Evolutionary conservation across 2,888 invertebrate species (phyloP).

Genomic region (Limnephilus lunatus): DNA sequence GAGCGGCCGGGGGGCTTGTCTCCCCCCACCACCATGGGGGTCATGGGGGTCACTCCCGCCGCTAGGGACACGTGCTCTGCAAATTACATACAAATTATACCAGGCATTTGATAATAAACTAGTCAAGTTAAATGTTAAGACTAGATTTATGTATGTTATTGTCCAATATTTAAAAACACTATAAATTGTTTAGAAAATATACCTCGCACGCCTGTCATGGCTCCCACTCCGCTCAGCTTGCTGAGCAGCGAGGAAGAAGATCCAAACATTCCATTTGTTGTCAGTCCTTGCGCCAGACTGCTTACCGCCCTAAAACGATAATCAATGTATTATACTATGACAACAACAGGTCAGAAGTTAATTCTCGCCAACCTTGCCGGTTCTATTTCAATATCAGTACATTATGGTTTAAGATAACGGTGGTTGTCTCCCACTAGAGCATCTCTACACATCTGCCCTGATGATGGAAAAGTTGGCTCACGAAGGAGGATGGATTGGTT

Average conservation of each 20-base stretch:
- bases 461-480: neutral
- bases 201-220: constrained; percentile 73
- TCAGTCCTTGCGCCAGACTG: constrained; percentile 78
- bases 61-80: constrained; percentile 68
- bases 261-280: constrained; percentile 86
- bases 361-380: neutral
- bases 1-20: constrained; percentile 85
- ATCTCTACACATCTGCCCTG: neutral
- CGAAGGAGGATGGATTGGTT: too few species aligned
- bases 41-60: constrained; percentile 66
- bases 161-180: too few species aligned
- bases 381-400: too few species aligned
- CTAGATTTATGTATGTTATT: too few species aligned
- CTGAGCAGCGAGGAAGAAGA: constrained; percentile 83
- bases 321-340: constrained; percentile 19
- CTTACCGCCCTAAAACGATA: constrained; percentile 76
- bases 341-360: neutral
- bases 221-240: constrained; percentile 75
- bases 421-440: neutral
- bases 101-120: too few species aligned
- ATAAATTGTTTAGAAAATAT: constrained; percentile 23
- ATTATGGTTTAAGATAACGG: neutral
- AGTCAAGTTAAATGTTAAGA: too few species aligned
- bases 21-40: constrained; percentile 72
- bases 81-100: constrained; percentile 53